phyloP scores from a whole-genome alignment of 2,113 vertebrate genomes.

The Eurystomus gularis region DNA sequence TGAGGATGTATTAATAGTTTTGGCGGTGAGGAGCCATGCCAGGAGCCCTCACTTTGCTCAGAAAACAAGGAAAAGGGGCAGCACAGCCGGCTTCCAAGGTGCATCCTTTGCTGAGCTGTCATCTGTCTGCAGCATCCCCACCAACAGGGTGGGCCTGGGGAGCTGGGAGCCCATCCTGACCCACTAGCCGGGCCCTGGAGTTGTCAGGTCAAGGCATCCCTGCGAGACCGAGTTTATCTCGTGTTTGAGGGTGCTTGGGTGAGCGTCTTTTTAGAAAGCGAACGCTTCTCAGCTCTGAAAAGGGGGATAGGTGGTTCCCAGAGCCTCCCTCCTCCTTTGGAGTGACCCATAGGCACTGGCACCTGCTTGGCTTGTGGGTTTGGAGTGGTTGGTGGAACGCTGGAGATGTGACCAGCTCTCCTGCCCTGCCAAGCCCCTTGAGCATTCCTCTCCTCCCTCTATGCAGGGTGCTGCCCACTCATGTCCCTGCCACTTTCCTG shows the following conservation, averaged over 20 bases:
- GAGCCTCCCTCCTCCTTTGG: not conserved
- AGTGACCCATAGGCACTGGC: fast-evolving
- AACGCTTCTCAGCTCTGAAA: not conserved
- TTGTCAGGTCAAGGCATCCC: not conserved
- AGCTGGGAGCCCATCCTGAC: not conserved
- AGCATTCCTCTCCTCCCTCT: not conserved
- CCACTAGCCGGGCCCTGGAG: not conserved
- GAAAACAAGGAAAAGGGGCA: not conserved
- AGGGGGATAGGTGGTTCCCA: not conserved
- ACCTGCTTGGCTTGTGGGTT: fast-evolving
- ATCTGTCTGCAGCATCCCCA: not conserved
- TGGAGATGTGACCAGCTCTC: fast-evolving
- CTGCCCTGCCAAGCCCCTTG: not conserved
- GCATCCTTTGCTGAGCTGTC: not conserved
- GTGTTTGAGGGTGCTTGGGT: fast-evolving
- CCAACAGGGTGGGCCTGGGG: not conserved
- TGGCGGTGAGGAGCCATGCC: not conserved
- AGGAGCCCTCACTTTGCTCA: not conserved
- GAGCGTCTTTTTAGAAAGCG: not conserved
- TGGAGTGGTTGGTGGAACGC: fast-evolving
- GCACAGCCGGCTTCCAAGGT: fast-evolving
- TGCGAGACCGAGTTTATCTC: fast-evolving
- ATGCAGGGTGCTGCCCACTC: slow-evolving; percentile 81
- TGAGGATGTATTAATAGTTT: not conserved
- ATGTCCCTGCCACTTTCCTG: slow-evolving; percentile 72